phyloP scores from a whole-genome alignment of 2,797 vertebrate genomes.

The Neostethus bicornis region DNA sequence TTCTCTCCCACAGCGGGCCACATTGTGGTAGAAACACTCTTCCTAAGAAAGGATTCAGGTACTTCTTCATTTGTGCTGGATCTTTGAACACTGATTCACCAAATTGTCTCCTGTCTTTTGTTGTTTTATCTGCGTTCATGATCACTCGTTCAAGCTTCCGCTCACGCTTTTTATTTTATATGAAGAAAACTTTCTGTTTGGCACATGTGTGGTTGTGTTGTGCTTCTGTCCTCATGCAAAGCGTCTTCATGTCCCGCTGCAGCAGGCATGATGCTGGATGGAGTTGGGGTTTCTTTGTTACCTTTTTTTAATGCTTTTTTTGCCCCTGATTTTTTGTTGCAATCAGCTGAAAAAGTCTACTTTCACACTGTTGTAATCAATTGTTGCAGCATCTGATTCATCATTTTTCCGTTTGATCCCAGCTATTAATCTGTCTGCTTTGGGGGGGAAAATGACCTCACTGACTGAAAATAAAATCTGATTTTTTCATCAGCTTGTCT shows the following conservation, averaged over 20 bases:
- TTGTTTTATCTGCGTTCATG: slow-evolving; percentile 24
- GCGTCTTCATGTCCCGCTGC: slow-evolving; percentile 37
- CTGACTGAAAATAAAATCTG: slow-evolving; percentile 4
- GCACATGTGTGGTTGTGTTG: slow-evolving; percentile 58
- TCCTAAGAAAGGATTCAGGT: slow-evolving; percentile 98
- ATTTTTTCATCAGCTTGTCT: slow-evolving; percentile 15
- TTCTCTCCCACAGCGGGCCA: slow-evolving; percentile 90
- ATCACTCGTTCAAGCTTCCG: slow-evolving; percentile 46
- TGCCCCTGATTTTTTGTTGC: slow-evolving; percentile 41
- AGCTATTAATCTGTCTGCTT: slow-evolving; percentile 45
- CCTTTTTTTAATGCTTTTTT: slow-evolving; percentile 39
- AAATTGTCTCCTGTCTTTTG: slow-evolving; percentile 28
- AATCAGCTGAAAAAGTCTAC: slow-evolving; percentile 38
- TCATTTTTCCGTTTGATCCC: slow-evolving; percentile 24
- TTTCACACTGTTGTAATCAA: slow-evolving; percentile 31
- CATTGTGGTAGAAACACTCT: slow-evolving; percentile 99
- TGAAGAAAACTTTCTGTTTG: slow-evolving; percentile 39
- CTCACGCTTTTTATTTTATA: slow-evolving; percentile 37
- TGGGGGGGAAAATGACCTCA: slow-evolving; percentile 10
- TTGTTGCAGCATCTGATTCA: slow-evolving; percentile 43
- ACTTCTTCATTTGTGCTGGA: slow-evolving; percentile 69
- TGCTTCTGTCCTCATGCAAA: slow-evolving; percentile 34
- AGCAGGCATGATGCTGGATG: slow-evolving; percentile 34
- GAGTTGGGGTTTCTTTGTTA: slow-evolving; percentile 25
- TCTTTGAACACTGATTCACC: slow-evolving; percentile 39